A percentile compares a stretch with the other conserved stretches of the same genome.
Conservation (phyloP, 1,140 invertebrate genomes). For the Tetramorium parvispinum region DNA sequence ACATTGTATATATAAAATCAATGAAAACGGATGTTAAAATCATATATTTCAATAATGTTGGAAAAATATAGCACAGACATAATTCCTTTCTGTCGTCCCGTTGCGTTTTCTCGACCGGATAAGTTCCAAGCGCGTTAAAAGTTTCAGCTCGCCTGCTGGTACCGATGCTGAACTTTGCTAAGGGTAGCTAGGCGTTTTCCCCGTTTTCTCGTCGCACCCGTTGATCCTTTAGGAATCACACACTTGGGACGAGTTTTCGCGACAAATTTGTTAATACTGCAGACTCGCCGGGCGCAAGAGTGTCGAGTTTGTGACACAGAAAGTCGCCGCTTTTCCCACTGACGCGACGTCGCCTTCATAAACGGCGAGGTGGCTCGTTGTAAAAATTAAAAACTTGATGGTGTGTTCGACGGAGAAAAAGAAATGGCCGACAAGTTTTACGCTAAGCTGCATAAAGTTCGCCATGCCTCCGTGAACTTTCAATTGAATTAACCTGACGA, state of each 20-base stretch:
- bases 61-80: constrained; percentile 50
- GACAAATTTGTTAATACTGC: constrained; percentile 76
- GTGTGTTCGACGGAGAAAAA: constrained; percentile 4
- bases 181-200: constrained; percentile 11
- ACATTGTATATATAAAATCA: background rate
- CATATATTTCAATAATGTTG: background rate
- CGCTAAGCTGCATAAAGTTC: constrained; percentile 57
- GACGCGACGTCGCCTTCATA: constrained; percentile 48
- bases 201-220: constrained; percentile 40
- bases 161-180: constrained; percentile 68
- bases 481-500: constrained; percentile 74
- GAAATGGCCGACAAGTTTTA: constrained; percentile 62
- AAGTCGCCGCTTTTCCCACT: constrained; percentile 59
- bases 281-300: constrained; percentile 46
- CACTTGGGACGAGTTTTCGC: constrained; percentile 69
- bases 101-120: constrained; percentile 34
- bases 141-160: constrained; percentile 66
- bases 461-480: constrained; percentile 64
- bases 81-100: constrained; percentile 38
- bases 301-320: constrained; percentile 65
- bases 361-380: constrained; percentile 53
- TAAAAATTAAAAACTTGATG: constrained; percentile 75
- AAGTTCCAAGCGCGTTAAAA: constrained; percentile 73
- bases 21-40: background rate
- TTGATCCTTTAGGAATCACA: constrained; percentile 72